Conservation (phyloP, 2,797 vertebrate species). For the Brachymystax lenok region DNA sequence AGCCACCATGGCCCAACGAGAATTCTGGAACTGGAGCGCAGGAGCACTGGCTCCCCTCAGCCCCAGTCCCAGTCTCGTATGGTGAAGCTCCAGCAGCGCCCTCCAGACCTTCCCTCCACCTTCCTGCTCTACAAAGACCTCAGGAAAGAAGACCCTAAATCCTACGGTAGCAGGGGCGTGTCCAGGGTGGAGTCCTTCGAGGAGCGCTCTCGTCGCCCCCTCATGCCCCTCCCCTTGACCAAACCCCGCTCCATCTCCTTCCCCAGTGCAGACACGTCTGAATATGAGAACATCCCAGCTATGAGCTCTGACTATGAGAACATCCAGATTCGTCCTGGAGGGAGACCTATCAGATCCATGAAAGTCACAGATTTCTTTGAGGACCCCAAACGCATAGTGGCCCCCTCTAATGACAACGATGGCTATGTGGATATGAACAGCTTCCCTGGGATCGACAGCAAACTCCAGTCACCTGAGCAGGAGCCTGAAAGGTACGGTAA, state of each 20-base stretch:
- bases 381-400: constrained; percentile 82
- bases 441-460: constrained; percentile 92
- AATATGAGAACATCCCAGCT: constrained; percentile 98
- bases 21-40: constrained; percentile 87
- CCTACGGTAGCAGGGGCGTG: constrained; percentile 81
- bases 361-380: constrained; percentile 95
- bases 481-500: constrained; percentile 90
- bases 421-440: constrained; percentile 99
- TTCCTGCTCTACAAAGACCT: constrained; percentile 86
- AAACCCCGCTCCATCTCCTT: constrained; percentile 98
- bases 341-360: constrained; percentile 83
- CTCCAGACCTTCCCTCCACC: constrained; percentile 81
- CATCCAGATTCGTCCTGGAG: constrained; percentile 88
- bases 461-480: constrained; percentile 74
- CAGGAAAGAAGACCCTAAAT: constrained; percentile 81
- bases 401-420: constrained; percentile 88
- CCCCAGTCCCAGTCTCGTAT: constrained; percentile 83
- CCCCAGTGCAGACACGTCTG: constrained; percentile 93
- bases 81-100: constrained; percentile 76
- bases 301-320: constrained; percentile 97
- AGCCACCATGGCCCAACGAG: constrained; percentile 89
- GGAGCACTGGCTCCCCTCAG: constrained; percentile 83
- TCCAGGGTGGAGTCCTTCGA: constrained; percentile 96
- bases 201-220: constrained; percentile 86
- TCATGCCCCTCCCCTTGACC: constrained; percentile 89